These are phyloP conservation scores for Tragelaphus scriptus DNA, from an alignment of 2,113 vertebrate species.

Conservation along the genomic window DNA sequence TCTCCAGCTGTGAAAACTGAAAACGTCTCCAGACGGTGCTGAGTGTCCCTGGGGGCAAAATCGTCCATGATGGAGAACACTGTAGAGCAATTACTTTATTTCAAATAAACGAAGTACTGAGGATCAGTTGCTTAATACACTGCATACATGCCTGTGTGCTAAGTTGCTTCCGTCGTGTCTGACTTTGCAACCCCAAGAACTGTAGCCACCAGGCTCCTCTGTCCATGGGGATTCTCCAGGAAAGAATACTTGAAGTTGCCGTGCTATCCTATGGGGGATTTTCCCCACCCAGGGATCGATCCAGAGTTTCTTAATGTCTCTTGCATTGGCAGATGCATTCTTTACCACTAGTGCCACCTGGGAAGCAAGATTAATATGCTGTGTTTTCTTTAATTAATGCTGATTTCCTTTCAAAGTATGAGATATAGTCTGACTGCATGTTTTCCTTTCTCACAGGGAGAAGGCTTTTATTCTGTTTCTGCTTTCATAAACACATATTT, in stretches of 20 bases:
- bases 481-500: not conserved
- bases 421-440: not conserved
- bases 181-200: not conserved
- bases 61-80: not conserved
- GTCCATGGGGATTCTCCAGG: not conserved
- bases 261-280: not conserved
- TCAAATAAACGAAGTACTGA: not conserved
- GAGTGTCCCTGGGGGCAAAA: not conserved
- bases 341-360: not conserved
- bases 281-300: not conserved
- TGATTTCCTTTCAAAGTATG: not conserved
- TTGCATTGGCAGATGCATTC: not conserved
- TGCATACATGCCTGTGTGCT: not conserved
- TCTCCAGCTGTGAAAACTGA: not conserved
- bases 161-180: not conserved
- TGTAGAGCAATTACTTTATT: not conserved
- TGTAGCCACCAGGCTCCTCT: not conserved
- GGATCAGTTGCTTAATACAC: not conserved
- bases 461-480: not conserved
- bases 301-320: accelerated
- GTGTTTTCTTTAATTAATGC: not conserved
- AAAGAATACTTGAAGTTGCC: not conserved
- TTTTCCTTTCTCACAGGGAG: not conserved
- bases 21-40: not conserved
- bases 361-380: not conserved